Evolutionary conservation across 2,113 vertebrate genomes (phyloP).

Genomic region (Rhynchomys soricoides): DNA sequence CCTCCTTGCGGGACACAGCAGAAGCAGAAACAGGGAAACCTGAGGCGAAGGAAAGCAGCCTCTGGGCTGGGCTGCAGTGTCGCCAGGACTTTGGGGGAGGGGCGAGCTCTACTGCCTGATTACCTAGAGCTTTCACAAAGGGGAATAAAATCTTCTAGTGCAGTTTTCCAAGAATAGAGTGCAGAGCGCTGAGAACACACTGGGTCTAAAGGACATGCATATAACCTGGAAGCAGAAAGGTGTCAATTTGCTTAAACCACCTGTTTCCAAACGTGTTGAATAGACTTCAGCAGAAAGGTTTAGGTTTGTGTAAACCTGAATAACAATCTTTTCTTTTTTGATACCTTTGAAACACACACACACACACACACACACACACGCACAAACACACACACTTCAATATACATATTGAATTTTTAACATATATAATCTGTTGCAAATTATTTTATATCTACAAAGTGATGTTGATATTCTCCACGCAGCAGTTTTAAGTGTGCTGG

Average conservation of each 20-base stretch:
- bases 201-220: not conserved
- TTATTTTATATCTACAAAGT: not conserved
- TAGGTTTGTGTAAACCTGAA: not conserved
- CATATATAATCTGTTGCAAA: not conserved
- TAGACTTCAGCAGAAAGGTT: not conserved
- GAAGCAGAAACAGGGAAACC: constrained; percentile 63
- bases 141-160: not conserved
- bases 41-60: constrained; percentile 54
- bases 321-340: not conserved
- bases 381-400: not conserved
- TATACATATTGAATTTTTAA: not conserved
- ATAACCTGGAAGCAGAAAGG: not conserved
- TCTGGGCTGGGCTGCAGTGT: not conserved
- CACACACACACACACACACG: not conserved
- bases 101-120: not conserved
- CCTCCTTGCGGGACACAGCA: not conserved
- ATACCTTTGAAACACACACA: not conserved
- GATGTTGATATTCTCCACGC: not conserved
- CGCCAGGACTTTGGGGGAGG: constrained; percentile 40
- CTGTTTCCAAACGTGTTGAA: not conserved
- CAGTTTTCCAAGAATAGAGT: constrained; percentile 2
- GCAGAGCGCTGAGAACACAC: not conserved
- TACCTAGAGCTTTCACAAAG: not conserved
- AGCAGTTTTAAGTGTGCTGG: not conserved
- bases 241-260: not conserved